These are phyloP conservation scores for Scleropages formosus DNA, from an alignment of 2,797 vertebrate genomes.

Conservation along the genomic window DNA sequence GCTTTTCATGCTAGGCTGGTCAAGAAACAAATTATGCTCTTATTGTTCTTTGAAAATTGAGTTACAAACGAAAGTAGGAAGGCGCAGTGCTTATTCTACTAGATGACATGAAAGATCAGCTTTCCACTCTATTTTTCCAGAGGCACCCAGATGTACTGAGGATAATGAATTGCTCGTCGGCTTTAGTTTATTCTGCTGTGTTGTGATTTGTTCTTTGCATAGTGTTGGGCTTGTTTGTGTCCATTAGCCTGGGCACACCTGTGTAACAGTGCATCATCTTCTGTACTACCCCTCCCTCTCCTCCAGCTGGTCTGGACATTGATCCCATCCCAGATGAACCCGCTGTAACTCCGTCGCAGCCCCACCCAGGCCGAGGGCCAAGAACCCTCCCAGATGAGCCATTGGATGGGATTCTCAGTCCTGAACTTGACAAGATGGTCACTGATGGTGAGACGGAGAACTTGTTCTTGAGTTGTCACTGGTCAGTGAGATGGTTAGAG, in stretches of 20 bases:
- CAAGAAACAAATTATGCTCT: constrained; percentile 41
- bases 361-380: constrained; percentile 62
- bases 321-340: constrained; percentile 69
- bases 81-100: constrained; percentile 1
- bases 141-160: constrained; percentile 29
- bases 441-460: constrained; percentile 81
- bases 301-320: constrained; percentile 79
- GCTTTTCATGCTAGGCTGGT: constrained; percentile 28
- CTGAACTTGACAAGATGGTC: constrained; percentile 96
- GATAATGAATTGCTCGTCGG: constrained; percentile 40
- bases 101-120: constrained; percentile 16
- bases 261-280: constrained; percentile 12
- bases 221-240: constrained; percentile 14
- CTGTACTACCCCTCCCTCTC: background rate
- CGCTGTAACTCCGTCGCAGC: constrained; percentile 66
- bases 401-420: constrained; percentile 89
- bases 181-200: constrained; percentile 34
- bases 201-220: background rate
- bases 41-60: constrained; percentile 45
- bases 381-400: constrained; percentile 81
- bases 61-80: constrained; percentile 6
- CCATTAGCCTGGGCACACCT: constrained; percentile 1
- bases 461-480: background rate
- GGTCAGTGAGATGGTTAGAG: background rate
- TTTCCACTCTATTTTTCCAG: constrained; percentile 15